phyloP scores from a whole-genome alignment of 1,140 invertebrate species.

The Thalassaphorura encarpata region DNA sequence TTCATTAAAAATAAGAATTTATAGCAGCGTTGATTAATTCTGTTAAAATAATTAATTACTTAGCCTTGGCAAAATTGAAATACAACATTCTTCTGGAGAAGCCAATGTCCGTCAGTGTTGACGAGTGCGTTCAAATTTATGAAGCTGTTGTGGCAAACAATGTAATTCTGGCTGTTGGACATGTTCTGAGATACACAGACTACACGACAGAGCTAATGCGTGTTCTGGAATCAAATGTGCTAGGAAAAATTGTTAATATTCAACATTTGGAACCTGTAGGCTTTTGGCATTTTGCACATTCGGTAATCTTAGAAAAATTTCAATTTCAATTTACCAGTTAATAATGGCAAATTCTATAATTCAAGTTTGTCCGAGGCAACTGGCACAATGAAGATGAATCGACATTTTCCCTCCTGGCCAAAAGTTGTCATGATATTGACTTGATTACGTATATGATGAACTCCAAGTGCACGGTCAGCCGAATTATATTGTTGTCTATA shows the following conservation, averaged over 20 bases:
- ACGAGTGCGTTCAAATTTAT: conserved; percentile 41
- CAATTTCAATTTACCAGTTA: background rate
- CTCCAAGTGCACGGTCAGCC: conserved; percentile 26
- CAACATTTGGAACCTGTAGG: conserved; percentile 43
- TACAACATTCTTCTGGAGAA: conserved; percentile 45
- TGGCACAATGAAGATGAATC: conserved; percentile 40
- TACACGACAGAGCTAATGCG: conserved; percentile 17
- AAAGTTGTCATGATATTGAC: conserved; percentile 46
- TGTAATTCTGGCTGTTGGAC: conserved; percentile 41
- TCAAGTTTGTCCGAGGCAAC: conserved; percentile 43
- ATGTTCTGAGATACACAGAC: conserved; percentile 40
- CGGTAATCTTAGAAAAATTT: conserved; percentile 24
- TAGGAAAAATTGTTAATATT: conserved; percentile 39
- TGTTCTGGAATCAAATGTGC: conserved; percentile 17
- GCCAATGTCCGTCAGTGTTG: conserved; percentile 42
- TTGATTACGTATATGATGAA: conserved; percentile 42
- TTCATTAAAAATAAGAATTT: no score
- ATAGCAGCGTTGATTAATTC: background rate
- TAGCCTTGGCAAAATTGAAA: conserved; percentile 40
- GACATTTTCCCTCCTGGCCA: conserved; percentile 41
- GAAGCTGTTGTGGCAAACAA: conserved; percentile 36
- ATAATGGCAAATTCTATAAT: no score
- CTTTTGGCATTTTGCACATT: conserved; percentile 45
- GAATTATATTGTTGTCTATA: background rate
- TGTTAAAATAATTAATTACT: background rate